phyloP scores from a whole-genome alignment of 2,797 vertebrate genomes.

The Microcaecilia unicolor region DNA sequence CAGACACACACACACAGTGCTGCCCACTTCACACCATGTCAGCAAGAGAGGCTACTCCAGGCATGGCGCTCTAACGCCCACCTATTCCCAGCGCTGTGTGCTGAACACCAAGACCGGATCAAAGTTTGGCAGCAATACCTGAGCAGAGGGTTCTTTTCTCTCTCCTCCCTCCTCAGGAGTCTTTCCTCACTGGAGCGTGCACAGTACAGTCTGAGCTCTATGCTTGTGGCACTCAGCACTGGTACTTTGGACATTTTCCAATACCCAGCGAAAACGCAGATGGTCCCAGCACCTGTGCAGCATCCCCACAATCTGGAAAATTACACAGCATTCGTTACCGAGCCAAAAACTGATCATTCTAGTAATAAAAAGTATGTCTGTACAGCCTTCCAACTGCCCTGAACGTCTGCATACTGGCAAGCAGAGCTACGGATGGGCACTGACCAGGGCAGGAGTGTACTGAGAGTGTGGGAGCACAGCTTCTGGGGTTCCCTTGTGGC shows the following conservation, averaged over 20 bases:
- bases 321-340: no score
- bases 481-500: no score
- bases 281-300: slow-evolving; percentile 1
- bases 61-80: no score
- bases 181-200: no score
- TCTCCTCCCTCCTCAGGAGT: neutral
- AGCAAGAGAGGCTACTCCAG: no score
- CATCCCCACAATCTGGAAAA: neutral
- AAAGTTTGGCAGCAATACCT: neutral
- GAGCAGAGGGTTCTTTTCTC: neutral
- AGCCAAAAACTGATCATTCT: no score
- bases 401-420: no score
- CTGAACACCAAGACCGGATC: neutral
- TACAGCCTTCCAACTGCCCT: no score
- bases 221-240: neutral
- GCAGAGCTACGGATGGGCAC: neutral
- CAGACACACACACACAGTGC: no score
- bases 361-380: no score
- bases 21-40: no score
- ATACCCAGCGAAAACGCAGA: slow-evolving; percentile 3
- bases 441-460: neutral
- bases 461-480: neutral
- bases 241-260: neutral
- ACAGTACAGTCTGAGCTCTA: neutral
- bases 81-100: no score